Evolutionary conservation across 2,797 vertebrate species (phyloP), one percentile per base, ranked within the genome.

Genomic region (Pipistrellus pipistrellus): DNA sequence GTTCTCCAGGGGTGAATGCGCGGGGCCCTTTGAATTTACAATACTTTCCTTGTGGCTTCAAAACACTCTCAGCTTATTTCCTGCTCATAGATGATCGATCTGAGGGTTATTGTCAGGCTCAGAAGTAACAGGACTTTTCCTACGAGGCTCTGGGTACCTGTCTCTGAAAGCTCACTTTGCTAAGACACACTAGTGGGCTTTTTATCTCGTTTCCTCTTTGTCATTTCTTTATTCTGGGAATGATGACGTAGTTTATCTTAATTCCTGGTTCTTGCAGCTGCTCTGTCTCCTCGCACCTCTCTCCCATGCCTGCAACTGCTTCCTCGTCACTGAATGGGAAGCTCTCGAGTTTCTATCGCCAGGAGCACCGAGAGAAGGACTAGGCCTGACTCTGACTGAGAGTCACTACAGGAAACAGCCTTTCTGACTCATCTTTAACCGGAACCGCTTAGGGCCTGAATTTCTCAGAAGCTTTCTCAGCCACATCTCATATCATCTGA

Each of bases 271-370:
- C 41, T 64, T 21, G 76, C n/a, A 66, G 21, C 0, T 18, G 3
- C 11, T 71, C 8, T 3, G 59, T 11, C 48, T 25, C 0, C 18
- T 81, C 30, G 64, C 2, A 27, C 12, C 27, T 27, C 4, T 8
- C 11, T 5, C 41, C 5, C 11, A 10, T 35, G 41, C 4, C 6
- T 1, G 10, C 23, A 55, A 2, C 10, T 41, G 4, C 23, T 21
- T 38, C 81, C 30, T 89, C 21, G 15, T 71, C 51, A 9, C 5
- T 17, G 48, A 59, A 27, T 3, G 20, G 12, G 2, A 20, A 0
- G 11, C 1, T 27, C 1, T 46, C 57, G 17, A 53, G 8, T 1
- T 73, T 23, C 3, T 10, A 3, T 0, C 7, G n/a, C 5, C 38
- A 55, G 5, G 5, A 53, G 38, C 8, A 4, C 9, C 1, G 6